These are phyloP conservation scores for Chymomyza fuscimana DNA, from an alignment of 2,888 invertebrate genomes.

Conservation along the genomic window DNA sequence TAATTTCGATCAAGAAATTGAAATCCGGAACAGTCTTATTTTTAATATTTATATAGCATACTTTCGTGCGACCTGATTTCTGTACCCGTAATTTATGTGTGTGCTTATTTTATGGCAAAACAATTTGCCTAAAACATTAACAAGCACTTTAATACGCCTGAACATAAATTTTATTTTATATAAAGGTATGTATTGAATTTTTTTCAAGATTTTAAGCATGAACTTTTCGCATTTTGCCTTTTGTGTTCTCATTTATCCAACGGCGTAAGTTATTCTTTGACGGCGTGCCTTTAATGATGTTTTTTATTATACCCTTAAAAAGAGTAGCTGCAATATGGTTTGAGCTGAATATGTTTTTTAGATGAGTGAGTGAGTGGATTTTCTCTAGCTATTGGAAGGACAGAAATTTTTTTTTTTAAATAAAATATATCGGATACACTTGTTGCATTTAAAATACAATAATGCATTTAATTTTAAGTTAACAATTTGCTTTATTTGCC, in stretches of 20 bases:
- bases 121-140: slow-evolving; percentile 2
- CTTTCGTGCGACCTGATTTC: slow-evolving; percentile 24
- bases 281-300: neutral
- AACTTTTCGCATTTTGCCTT: neutral
- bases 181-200: neutral
- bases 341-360: neutral
- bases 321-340: neutral
- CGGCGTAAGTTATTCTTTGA: neutral
- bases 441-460: no score
- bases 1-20: no score
- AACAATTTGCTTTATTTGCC: no score
- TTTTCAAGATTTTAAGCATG: neutral
- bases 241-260: neutral
- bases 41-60: slow-evolving; percentile 30
- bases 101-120: neutral
- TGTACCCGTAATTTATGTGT: neutral
- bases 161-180: neutral
- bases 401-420: no score
- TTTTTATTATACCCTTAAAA: neutral
- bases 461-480: no score
- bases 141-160: neutral
- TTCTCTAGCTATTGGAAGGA: no score
- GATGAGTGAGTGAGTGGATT: no score
- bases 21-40: neutral
- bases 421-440: no score